phyloP scores from a whole-genome alignment of 2,888 invertebrate genomes.

The Cryptophagus acutangulus region DNA sequence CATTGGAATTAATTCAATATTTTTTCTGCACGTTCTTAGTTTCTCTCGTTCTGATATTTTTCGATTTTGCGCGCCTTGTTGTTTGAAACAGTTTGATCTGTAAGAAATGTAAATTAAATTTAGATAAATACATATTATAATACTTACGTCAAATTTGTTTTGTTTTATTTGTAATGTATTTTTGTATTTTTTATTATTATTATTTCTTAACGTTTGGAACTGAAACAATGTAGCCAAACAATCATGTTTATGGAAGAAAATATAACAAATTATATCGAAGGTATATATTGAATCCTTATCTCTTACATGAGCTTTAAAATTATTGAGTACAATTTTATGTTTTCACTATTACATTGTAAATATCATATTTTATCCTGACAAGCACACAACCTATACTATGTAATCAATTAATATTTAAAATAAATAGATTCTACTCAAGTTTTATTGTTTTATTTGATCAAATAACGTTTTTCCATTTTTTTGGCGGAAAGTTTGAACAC shows the following conservation, averaged over 20 bases:
- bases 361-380: constrained; percentile 49
- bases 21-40: no score
- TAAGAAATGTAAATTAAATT: constrained; percentile 42
- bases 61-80: constrained; percentile 33
- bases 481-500: no score
- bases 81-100: constrained; percentile 42
- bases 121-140: constrained; percentile 34
- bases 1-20: no score
- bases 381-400: constrained; percentile 50
- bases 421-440: constrained; percentile 48
- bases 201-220: constrained; percentile 22
- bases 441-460: not conserved
- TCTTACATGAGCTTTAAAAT: constrained; percentile 44
- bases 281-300: constrained; percentile 31
- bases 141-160: constrained; percentile 26
- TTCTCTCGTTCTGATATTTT: no score
- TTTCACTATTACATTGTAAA: constrained; percentile 49
- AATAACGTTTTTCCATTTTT: no score
- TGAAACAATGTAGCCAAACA: constrained; percentile 23
- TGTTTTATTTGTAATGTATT: constrained; percentile 27
- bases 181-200: constrained; percentile 23
- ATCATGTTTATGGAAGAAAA: constrained; percentile 20
- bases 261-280: constrained; percentile 25
- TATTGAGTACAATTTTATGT: constrained; percentile 47
- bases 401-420: constrained; percentile 51